Percentiles rank a stretch among this genome's conserved stretches.
Conservation (phyloP, 2,113 vertebrate species). For the Corythoichthys intestinalis region DNA sequence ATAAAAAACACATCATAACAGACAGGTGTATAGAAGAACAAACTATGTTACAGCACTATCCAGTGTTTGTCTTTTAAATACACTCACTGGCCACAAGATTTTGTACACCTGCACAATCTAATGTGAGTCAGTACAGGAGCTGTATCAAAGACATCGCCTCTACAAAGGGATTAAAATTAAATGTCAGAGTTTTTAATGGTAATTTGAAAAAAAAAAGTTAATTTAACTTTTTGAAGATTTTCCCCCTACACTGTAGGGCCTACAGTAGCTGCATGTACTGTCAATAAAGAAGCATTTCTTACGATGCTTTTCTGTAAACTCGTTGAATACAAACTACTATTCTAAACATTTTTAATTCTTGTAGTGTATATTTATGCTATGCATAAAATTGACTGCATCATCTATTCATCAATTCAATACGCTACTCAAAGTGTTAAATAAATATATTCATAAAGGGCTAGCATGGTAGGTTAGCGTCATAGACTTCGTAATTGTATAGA, state of each 20-base stretch:
- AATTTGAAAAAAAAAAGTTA: background rate
- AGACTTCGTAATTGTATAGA: too few species aligned
- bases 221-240: background rate
- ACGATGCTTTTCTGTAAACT: background rate
- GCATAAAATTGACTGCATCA: background rate
- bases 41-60: background rate
- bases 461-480: too few species aligned
- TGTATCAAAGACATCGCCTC: background rate
- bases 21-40: background rate
- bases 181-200: background rate
- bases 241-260: background rate
- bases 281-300: background rate
- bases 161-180: background rate
- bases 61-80: background rate
- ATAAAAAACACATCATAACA: background rate
- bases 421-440: too few species aligned
- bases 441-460: too few species aligned
- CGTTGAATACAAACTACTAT: background rate
- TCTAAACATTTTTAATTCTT: background rate
- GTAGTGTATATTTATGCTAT: background rate
- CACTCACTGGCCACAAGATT: constrained; percentile 1
- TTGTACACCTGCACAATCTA: constrained; percentile 1
- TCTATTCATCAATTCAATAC: too few species aligned
- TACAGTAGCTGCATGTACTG: background rate
- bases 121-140: constrained; percentile 4